These are phyloP conservation scores for Arge pagana DNA, from an alignment of 2,888 invertebrate species.

Conservation along the genomic window DNA sequence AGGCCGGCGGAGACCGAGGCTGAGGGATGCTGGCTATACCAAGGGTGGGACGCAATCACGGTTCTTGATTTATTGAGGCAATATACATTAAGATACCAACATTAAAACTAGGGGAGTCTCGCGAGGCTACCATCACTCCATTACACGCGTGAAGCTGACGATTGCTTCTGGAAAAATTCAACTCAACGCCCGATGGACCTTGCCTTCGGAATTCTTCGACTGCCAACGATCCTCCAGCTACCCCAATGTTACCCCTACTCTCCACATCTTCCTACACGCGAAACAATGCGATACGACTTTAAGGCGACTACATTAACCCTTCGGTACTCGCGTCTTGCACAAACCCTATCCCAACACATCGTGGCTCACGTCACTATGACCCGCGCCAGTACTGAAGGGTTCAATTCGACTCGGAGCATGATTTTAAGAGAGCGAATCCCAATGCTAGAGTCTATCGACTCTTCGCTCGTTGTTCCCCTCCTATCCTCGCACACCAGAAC, in stretches of 20 bases:
- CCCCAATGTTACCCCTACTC: too few relatives aligned
- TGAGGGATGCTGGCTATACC: constrained; percentile 15
- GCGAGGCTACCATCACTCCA: constrained; percentile 44
- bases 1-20: constrained; percentile 4
- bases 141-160: constrained; percentile 30
- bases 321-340: too few relatives aligned
- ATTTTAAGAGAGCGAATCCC: background rate
- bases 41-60: constrained; percentile 55
- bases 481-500: background rate
- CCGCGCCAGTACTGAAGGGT: too few relatives aligned
- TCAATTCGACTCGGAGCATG: too few relatives aligned
- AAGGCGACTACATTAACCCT: too few relatives aligned
- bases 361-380: too few relatives aligned
- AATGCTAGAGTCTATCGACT: background rate
- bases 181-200: too few relatives aligned
- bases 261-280: too few relatives aligned
- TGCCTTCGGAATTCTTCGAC: too few relatives aligned
- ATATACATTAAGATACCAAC: constrained; percentile 59
- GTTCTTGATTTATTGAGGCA: constrained; percentile 57
- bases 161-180: constrained; percentile 4
- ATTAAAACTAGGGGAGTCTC: constrained; percentile 57
- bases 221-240: too few relatives aligned
- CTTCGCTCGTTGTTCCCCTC: background rate
- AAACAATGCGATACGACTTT: too few relatives aligned
- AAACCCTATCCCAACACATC: too few relatives aligned